Base-by-base conservation (phyloP, 1,140 invertebrate species). In the Manduca sexta region DNA sequence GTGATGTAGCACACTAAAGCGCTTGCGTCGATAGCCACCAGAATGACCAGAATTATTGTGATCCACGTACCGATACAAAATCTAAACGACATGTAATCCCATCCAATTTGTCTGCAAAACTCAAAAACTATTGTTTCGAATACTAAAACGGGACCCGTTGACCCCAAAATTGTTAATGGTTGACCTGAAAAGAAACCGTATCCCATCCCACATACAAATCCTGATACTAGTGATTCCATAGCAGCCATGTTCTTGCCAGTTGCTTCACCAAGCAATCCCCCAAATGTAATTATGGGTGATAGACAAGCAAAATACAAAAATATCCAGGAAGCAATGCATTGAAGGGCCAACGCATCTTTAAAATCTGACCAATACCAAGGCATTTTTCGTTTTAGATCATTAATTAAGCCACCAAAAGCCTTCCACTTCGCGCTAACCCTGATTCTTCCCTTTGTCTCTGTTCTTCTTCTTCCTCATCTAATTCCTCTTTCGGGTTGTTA, bases 231-330 rank as follows among this genome's bases (percentile, higher is more conserved):
- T 43, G 97, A 99, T 86, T 99, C 98, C 93, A 99, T 97, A 0
- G 98, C 97, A 2, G 97, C 98, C 94, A 99, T 99, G 71, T 97
- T 93, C 73, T 96, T 95, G 18, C 94, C 94, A 0, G 98, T 99
- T 2, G 97, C 98, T 86, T 98, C 93, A 39, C 96, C 93, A 12
- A 99, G 86, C 2, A 99, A 88, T 10, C 98, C 98, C 41, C 97
- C 97, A 76, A 98, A 98, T 1, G 97, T 98, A 49, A 98, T 97
- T 53, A 98, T 99, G 1, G 98, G 98, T 0, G 98, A 98, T 11
- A 99, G 88, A 82, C 97, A 98, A 33, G 98, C 98, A 77, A 99
- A 99, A 79, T 99, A 99, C n/a, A 99, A 89, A 87, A 99, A 99
- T 63, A 98, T 95, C 89, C 98, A 97, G 0, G 98, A 97, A 6